Base-by-base conservation (phyloP, 2,113 vertebrate species). In the Nycticryphes semicollaris region DNA sequence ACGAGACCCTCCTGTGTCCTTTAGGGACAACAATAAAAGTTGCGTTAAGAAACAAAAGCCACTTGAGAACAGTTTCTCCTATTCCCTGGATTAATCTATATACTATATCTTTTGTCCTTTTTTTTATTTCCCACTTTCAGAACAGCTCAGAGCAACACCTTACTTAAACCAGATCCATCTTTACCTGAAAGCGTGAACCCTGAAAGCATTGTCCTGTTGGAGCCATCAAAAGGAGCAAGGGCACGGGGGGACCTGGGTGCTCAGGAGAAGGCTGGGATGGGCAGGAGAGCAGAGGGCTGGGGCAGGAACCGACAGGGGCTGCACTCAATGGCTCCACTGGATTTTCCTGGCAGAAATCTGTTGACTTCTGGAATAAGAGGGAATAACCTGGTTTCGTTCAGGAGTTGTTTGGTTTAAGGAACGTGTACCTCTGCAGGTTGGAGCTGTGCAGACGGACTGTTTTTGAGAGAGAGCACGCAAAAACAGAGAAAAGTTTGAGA, bases 391-490 rank as follows among this genome's bases (percentile, higher is more conserved):
- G 45, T 69, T 89, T 41, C 10, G 0, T 69, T 92, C 89, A 69
- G 88, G 73, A 75, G 31, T 1, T 75, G 74, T 87, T 93, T 95
- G 62, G 45, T 76, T 95, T 87, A 73, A 88, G 86, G 85, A 92
- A 82, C 31, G 10, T 84, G 89, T 33, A 93, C 77, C 81, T 93
- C 81, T 0, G 1, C 39, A 68, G 88, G 82, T 33, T 20, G 16
- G 84, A 63, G 50, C 82, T 63, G 43, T 33, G 37, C 59, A 45
- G 63, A 62, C 4, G 0, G 72, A 30, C 73, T 62, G 43, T 5
- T 88, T 84, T 67, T 3, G 0, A 27, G 86, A 81, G 66, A 87
- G 9, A 53, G 33, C 1, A 13, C 66, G 28, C 2, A 1, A 64
- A 94, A 93, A 73, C 19, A 54, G 51, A 89, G 78, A 47, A 57